A percentile compares a stretch with the other conserved stretches of the same genome.
Evolutionary conservation across 1,140 invertebrate species (phyloP).

Genomic region (Nymphalis io): DNA sequence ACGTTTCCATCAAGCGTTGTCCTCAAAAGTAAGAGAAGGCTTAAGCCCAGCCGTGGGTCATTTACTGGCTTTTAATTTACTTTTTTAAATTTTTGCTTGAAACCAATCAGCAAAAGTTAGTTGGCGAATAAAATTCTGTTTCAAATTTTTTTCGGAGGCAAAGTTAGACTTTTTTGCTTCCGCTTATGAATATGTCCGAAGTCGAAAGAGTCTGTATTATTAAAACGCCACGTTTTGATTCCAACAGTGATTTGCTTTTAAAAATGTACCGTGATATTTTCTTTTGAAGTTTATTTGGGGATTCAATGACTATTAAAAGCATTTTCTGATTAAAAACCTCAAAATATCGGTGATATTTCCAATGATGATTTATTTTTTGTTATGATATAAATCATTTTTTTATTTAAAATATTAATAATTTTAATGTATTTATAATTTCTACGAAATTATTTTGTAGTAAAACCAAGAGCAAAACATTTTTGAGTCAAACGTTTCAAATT

Average conservation of each 20-base stretch:
- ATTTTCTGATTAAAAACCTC: constrained; percentile 11
- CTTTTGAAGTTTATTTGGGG: constrained; percentile 20
- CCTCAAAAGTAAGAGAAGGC: too few species aligned
- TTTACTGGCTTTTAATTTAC: too few species aligned
- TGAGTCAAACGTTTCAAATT: too few species aligned
- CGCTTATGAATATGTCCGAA: constrained; percentile 1
- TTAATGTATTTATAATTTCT: too few species aligned
- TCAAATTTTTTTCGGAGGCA: not conserved
- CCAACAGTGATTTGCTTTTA: constrained; percentile 54
- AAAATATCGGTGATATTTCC: not conserved
- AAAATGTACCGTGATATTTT: constrained; percentile 46
- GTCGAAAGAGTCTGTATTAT: constrained; percentile 32
- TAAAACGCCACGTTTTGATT: constrained; percentile 44
- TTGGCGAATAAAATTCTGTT: not conserved
- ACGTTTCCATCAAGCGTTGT: too few species aligned
- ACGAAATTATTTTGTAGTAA: too few species aligned
- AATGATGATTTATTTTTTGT: too few species aligned
- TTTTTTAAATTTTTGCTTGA: too few species aligned
- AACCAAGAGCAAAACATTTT: too few species aligned
- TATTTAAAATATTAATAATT: too few species aligned
- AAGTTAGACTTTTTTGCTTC: not conserved
- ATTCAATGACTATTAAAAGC: constrained; percentile 21
- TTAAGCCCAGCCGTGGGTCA: too few species aligned
- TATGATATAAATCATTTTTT: too few species aligned
- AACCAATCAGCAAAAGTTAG: not conserved